Percentiles rank a stretch among this genome's conserved stretches.
phyloP scores from a whole-genome alignment of 2,888 invertebrate species.

The Penaeus monodon region DNA sequence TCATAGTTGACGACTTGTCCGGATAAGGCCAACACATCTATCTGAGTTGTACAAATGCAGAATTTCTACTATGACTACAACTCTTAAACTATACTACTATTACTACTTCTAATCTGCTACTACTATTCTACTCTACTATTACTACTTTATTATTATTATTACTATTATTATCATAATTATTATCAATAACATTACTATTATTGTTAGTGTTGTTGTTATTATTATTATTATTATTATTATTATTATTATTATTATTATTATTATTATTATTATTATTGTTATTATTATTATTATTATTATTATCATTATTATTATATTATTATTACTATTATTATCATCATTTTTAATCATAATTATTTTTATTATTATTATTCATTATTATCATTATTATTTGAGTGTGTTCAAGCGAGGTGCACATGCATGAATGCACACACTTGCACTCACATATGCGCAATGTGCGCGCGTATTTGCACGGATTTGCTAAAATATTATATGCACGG shows the following conservation, averaged over 20 bases:
- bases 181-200: not conserved
- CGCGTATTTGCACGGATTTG: too few relatives aligned
- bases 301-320: not conserved
- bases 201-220: not conserved
- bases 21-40: too few relatives aligned
- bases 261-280: not conserved
- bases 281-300: not conserved
- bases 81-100: not conserved
- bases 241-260: not conserved
- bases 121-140: not conserved
- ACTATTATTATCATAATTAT: not conserved
- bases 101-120: too few relatives aligned
- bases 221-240: not conserved
- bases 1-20: too few relatives aligned
- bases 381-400: not conserved
- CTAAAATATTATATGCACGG: too few relatives aligned
- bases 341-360: too few relatives aligned
- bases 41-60: too few relatives aligned
- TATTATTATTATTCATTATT: not conserved
- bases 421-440: too few relatives aligned
- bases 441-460: too few relatives aligned
- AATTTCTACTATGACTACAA: too few relatives aligned
- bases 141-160: not conserved
- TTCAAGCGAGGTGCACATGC: too few relatives aligned
- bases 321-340: not conserved